Evolutionary conservation across 2,797 vertebrate species (phyloP).

Genomic region (Coregonus suidteri): DNA sequence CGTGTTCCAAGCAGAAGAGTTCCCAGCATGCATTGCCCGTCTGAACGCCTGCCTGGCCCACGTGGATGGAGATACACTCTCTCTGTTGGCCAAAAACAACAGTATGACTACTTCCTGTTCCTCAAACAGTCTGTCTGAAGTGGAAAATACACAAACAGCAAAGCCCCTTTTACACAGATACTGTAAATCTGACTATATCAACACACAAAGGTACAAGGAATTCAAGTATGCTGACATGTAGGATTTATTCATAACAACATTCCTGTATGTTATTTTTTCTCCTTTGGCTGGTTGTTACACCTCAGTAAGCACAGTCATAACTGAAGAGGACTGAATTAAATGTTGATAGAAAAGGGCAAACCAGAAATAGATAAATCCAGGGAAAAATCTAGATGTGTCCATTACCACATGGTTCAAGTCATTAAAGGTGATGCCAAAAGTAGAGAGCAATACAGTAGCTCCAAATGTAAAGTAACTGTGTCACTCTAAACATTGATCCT

Average conservation of each 20-base stretch:
- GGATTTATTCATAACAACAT: not conserved
- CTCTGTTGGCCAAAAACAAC: constrained; percentile 69
- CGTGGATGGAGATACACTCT: constrained; percentile 89
- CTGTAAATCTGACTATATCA: not conserved
- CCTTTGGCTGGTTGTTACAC: not conserved
- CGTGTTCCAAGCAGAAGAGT: constrained; percentile 88
- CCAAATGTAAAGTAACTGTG: no score
- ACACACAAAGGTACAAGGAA: not conserved
- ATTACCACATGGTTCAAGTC: not conserved
- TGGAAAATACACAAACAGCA: not conserved
- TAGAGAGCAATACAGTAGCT: not conserved
- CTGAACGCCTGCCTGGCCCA: constrained; percentile 92
- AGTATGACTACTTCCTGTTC: not conserved
- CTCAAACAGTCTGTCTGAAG: not conserved
- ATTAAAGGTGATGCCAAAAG: not conserved
- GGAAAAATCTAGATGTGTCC: not conserved
- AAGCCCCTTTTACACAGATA: not conserved
- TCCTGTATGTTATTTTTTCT: not conserved
- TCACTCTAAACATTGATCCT: not conserved
- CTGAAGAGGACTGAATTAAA: not conserved
- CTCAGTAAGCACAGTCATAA: constrained; percentile 1
- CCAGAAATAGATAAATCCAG: not conserved
- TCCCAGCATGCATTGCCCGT: constrained; percentile 92
- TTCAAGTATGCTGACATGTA: not conserved
- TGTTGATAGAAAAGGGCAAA: not conserved